These are phyloP conservation scores for Parnassius orleans DNA, from an alignment of 2,888 invertebrate species.

Conservation along the genomic window DNA sequence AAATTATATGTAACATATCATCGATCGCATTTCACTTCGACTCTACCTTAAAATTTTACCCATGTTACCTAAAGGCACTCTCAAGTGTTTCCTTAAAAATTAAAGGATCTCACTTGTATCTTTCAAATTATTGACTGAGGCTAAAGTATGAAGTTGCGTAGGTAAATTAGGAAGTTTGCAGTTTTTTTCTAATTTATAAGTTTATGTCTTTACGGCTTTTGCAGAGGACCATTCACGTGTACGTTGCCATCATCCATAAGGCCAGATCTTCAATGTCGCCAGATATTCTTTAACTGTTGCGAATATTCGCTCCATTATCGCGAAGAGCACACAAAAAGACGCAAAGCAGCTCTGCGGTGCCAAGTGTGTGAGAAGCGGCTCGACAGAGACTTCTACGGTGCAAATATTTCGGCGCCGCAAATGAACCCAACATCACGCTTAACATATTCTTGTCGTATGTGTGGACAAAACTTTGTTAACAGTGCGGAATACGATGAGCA, in stretches of 20 bases:
- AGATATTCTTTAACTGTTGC: slow-evolving; percentile 73
- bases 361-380: slow-evolving; percentile 74
- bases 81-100: too few relatives aligned
- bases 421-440: slow-evolving; percentile 39
- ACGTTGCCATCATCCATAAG: slow-evolving; percentile 60
- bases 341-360: slow-evolving; percentile 70
- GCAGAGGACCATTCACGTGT: slow-evolving; percentile 72
- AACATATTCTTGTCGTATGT: slow-evolving; percentile 57
- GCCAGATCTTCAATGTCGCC: slow-evolving; percentile 65
- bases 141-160: too few relatives aligned
- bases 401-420: slow-evolving; percentile 39
- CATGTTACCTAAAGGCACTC: too few relatives aligned
- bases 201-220: slow-evolving; percentile 15
- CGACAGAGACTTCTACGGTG: slow-evolving; percentile 51
- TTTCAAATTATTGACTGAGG: too few relatives aligned
- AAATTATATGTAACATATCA: too few relatives aligned
- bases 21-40: too few relatives aligned
- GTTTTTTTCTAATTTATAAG: too few relatives aligned
- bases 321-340: slow-evolving; percentile 71
- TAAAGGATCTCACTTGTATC: too few relatives aligned
- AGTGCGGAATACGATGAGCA: slow-evolving; percentile 61
- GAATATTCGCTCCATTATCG: slow-evolving; percentile 73
- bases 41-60: too few relatives aligned
- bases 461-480: slow-evolving; percentile 58
- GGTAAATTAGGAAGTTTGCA: too few relatives aligned